Percentiles rank a stretch among this genome's conserved stretches.
phyloP scores from a whole-genome alignment of 2,113 vertebrate genomes.

The Silurus glanis region DNA sequence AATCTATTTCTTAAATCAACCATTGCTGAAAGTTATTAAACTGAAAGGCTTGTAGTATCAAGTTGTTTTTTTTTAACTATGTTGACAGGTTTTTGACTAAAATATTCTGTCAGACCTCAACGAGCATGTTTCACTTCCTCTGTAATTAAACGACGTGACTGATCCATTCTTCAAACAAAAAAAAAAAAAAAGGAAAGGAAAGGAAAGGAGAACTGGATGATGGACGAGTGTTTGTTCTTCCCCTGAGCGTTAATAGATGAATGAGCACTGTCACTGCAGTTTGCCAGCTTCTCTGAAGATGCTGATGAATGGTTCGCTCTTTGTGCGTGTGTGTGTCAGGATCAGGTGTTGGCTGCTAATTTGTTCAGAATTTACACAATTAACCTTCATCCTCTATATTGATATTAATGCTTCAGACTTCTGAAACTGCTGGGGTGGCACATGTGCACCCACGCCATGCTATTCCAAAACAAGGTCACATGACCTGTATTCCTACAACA shows the following conservation, averaged over 20 bases:
- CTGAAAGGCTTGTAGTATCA: neutral
- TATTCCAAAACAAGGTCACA: neutral
- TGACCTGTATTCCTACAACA: too few species aligned
- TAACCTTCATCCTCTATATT: neutral
- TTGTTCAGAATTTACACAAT: neutral
- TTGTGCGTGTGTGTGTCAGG: constrained; percentile 33
- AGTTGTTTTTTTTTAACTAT: neutral
- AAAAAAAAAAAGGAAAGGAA: too few species aligned
- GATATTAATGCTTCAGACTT: neutral
- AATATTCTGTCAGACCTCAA: constrained; percentile 28
- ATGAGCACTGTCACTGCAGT: constrained; percentile 51
- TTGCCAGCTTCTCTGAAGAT: constrained; percentile 38
- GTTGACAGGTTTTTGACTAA: constrained; percentile 9
- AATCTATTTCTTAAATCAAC: neutral
- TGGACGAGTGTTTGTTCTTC: constrained; percentile 49
- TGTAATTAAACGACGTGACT: constrained; percentile 49
- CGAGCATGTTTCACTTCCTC: constrained; percentile 33
- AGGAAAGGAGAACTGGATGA: constrained; percentile 45
- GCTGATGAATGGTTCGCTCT: constrained; percentile 18
- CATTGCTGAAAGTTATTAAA: neutral
- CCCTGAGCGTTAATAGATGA: constrained; percentile 51
- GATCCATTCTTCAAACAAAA: constrained; percentile 45
- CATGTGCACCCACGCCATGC: neutral
- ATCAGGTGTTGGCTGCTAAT: neutral
- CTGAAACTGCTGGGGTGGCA: neutral